These are phyloP conservation scores for Protonibea diacanthus DNA, from an alignment of 2,797 vertebrate genomes.

Conservation along the genomic window DNA sequence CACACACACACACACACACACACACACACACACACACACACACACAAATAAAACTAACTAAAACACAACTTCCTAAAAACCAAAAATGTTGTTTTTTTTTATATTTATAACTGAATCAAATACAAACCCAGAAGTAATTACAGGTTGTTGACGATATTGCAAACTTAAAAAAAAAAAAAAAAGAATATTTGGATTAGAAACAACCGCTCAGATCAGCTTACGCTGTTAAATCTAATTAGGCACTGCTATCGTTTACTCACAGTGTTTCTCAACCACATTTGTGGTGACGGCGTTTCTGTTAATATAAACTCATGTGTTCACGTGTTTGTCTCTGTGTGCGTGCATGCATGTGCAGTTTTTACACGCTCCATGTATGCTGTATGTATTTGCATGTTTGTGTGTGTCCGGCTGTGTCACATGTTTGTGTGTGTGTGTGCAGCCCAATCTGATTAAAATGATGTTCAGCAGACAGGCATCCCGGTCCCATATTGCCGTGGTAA, in stretches of 20 bases:
- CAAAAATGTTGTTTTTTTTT: constrained; percentile 40
- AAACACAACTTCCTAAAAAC: constrained; percentile 40
- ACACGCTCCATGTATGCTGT: background rate
- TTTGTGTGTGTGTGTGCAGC: constrained; percentile 52
- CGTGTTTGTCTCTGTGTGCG: background rate
- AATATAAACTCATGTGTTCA: background rate
- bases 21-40: constrained; percentile 13
- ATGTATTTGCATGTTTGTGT: background rate
- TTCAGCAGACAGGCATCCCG: constrained; percentile 71
- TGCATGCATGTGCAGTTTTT: background rate
- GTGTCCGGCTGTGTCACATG: background rate
- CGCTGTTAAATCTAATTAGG: constrained; percentile 77
- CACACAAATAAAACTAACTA: constrained; percentile 39
- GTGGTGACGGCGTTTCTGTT: constrained; percentile 2
- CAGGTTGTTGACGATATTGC: constrained; percentile 63
- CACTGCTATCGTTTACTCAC: constrained; percentile 70
- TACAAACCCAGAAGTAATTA: constrained; percentile 74
- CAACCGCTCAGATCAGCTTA: constrained; percentile 67
- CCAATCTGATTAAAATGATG: constrained; percentile 75
- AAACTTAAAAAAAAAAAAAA: constrained; percentile 47
- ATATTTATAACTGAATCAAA: constrained; percentile 63
- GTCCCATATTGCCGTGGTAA: constrained; percentile 76
- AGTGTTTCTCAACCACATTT: constrained; percentile 47
- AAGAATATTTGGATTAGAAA: constrained; percentile 60
- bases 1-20: too few relatives aligned